A percentile compares a stretch with the other conserved stretches of the same genome.
Conservation (phyloP, 2,113 vertebrate genomes). For the Junco hyemalis region DNA sequence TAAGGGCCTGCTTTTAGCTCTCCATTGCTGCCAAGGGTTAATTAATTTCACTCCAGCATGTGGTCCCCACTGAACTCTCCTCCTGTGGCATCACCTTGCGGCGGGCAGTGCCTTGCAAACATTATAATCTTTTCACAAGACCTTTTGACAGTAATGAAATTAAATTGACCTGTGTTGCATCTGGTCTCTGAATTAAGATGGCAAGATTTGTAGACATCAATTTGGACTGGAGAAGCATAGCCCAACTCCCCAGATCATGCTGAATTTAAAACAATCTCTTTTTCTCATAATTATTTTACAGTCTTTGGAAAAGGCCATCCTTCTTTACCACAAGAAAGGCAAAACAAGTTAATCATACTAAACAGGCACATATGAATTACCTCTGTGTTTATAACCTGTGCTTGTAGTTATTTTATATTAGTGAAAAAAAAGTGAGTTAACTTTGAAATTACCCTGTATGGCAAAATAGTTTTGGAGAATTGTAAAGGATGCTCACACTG, state of each 20-base stretch:
- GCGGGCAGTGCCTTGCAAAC: not conserved
- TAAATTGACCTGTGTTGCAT: constrained; percentile 60
- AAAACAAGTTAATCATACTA: not conserved
- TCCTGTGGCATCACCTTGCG: constrained; percentile 11
- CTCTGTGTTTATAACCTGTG: not conserved
- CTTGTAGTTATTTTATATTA: not conserved
- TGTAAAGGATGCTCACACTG: not conserved
- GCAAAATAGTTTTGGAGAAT: not conserved
- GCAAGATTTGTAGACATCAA: constrained; percentile 21
- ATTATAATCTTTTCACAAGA: constrained; percentile 44
- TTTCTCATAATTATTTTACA: not conserved
- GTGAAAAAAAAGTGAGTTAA: not conserved
- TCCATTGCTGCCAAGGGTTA: constrained; percentile 40
- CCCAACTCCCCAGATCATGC: not conserved
- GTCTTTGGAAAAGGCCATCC: not conserved
- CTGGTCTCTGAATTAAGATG: constrained; percentile 54
- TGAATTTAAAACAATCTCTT: constrained; percentile 39
- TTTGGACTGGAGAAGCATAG: not conserved
- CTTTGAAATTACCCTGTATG: not conserved
- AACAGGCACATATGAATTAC: not conserved
- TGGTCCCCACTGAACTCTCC: constrained; percentile 18
- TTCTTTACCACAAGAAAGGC: constrained; percentile 5
- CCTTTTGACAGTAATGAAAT: constrained; percentile 66
- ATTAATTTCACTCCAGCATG: constrained; percentile 49
- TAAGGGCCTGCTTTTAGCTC: not conserved